Evolutionary conservation across 2,888 invertebrate species (phyloP), one percentile per base, ranked within the genome.

Genomic region (Hypomecis atomaria): DNA sequence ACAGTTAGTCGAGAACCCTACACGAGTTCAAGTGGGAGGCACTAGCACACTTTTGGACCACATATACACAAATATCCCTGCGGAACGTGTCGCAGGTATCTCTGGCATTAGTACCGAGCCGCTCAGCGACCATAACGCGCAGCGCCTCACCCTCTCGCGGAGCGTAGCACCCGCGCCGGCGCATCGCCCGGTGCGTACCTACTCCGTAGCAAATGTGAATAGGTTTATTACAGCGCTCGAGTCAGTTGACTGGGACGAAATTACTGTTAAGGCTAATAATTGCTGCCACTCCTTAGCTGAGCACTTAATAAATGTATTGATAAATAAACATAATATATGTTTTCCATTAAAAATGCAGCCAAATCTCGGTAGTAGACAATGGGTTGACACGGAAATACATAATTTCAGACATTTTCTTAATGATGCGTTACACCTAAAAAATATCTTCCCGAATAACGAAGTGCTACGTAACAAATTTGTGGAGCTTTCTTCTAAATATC

Each of bases 41-140:
- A 40, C 23, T 1, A 23, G 42, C 10, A 23, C 64, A 0, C 40
- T 64, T 1, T 9, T 64, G 1, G 59, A 64, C 37, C 64, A 64
- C 11, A 52, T 42, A 1, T 59, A 59, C 34, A 42, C 56, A 9
- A 64, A 64, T 23, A 13, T 55, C 6, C 36, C 59, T 7, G 48
- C 36, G 6, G 44, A 55, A 13, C 44, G 58, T 42, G 36, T 59
- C 33, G 23, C n/a, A 0, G n/a, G 9, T 38, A 7, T 54, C 23
- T 7, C 58, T 9, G 11, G 48, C 34, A 44, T 63, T n/a, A 42
- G 5, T 4, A 40, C 64, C 23, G 23, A 23, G 42, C 55, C 38
- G 9, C 59, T 56, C 50, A 59, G 56, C 23, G 47, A 47, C 23
- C 47, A 47, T 7, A 9, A 3, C 13, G 47, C 23, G 3, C 47